Evolutionary conservation across 1,140 invertebrate genomes (phyloP).

Genomic region (Reticulitermes speratus): DNA sequence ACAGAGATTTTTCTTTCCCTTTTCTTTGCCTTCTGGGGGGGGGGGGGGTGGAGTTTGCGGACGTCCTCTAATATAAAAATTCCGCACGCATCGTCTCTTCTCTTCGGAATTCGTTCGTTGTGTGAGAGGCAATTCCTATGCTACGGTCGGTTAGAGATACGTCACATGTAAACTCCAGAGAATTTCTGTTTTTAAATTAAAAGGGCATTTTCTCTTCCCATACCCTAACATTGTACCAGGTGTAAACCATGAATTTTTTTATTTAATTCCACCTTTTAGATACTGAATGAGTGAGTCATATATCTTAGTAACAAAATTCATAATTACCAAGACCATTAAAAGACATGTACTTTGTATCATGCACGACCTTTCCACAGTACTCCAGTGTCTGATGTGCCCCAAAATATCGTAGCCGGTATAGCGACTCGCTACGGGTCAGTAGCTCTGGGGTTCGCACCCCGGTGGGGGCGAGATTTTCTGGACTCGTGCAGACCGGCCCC

Average conservation of each 20-base stretch:
- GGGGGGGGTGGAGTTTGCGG: background rate
- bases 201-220: background rate
- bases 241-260: background rate
- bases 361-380: no score
- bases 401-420: no score
- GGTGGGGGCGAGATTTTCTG: no score
- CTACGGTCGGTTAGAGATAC: background rate
- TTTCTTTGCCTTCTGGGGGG: background rate
- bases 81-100: background rate
- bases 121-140: background rate
- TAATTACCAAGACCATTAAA: no score
- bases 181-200: background rate
- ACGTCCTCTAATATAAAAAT: conserved; percentile 9
- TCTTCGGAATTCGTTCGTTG: background rate
- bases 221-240: background rate
- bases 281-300: no score
- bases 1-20: background rate
- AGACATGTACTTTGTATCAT: no score
- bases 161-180: background rate
- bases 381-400: no score
- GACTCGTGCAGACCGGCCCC: no score
- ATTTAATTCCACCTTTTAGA: no score
- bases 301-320: no score
- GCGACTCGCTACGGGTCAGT: no score
- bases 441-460: no score